Base-by-base conservation (phyloP, 2,888 invertebrate genomes). In the Eupithecia subfuscata region DNA sequence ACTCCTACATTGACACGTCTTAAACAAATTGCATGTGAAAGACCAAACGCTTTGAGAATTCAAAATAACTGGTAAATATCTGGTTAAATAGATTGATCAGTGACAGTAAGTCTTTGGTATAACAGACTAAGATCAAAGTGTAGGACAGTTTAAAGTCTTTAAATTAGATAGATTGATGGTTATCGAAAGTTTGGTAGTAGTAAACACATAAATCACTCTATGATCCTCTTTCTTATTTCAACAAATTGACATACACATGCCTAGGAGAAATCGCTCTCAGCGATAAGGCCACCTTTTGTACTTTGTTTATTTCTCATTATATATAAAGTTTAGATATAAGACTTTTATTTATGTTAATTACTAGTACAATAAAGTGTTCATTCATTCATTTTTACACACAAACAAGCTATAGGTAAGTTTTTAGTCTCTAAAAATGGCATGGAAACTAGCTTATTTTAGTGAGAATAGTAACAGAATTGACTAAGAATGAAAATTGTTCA, bases 111-210 rank as follows among this genome's bases (percentile, higher is more conserved):
- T 63, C 45, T 68, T 60, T 16, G 60, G 34, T 76, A 73, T 67
- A 37, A 48, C 37, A 40, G 69, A 69, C 12, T 12, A 25, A 75
- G 76, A 73, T 76, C 76, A 76, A 73, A 73, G 63, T 67, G 45
- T 60, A 11, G 60, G 60, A 25, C 12, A 71, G 16, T 43, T 9
- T 30, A 30, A 30, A 43, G 45, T 64, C 12, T 48, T 18, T 67
- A 22, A 63, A 73, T 25, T 12, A 25, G 60, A 60, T 2, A 12
- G 69, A 69, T 69, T 40, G 22, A 73, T 65, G 67, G 56, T 43
- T 43, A n/a, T 64, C 30, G 48, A 60, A n/a, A 45, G 34, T 75
- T 72, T 69, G 69, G 70, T 56, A 72, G 45, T n/a, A 72, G 43
- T 43, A 52, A 60, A 52, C 65, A 75, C 25, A 67, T 70, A 60